These are phyloP conservation scores for Callyntrura sp. DNA, from an alignment of 2,888 invertebrate genomes.

Conservation along the genomic window DNA sequence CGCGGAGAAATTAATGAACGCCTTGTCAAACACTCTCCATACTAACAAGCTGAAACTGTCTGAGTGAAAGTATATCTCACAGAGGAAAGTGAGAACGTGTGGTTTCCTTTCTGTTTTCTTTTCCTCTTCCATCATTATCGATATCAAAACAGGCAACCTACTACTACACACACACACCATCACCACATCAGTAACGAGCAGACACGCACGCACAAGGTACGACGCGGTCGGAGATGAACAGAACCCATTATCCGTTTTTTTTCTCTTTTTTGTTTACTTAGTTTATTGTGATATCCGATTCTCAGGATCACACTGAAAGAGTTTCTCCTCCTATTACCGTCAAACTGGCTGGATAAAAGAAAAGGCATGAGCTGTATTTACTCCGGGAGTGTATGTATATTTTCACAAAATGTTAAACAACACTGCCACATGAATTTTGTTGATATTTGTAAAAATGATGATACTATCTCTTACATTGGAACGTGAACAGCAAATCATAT, in stretches of 20 bases:
- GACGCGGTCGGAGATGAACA: slow-evolving; percentile 38
- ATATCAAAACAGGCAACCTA: background rate
- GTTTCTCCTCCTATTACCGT: background rate
- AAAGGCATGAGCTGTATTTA: slow-evolving; percentile 35
- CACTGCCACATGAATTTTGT: too few species aligned
- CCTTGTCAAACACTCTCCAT: slow-evolving; percentile 15
- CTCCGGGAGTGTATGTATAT: background rate
- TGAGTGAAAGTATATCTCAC: too few species aligned
- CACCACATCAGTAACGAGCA: slow-evolving; percentile 20
- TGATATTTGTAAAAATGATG: background rate
- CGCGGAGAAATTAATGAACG: too few species aligned
- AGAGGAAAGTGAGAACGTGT: background rate
- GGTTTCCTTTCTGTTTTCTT: slow-evolving; percentile 41
- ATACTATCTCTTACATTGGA: slow-evolving; percentile 1
- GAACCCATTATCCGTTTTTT: slow-evolving; percentile 72
- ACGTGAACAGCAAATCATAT: slow-evolving; percentile 54
- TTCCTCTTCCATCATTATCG: slow-evolving; percentile 32
- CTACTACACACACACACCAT: too few species aligned
- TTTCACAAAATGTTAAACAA: too few species aligned
- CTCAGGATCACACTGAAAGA: slow-evolving; percentile 54
- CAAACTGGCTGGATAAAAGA: slow-evolving; percentile 11
- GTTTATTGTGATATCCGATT: slow-evolving; percentile 77
- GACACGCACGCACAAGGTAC: background rate
- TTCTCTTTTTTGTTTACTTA: slow-evolving; percentile 65
- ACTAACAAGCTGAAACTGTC: background rate